Percentiles rank a stretch among this genome's conserved stretches.
phyloP scores from a whole-genome alignment of 2,888 invertebrate species.

The Caenorhabditis panamensis region DNA sequence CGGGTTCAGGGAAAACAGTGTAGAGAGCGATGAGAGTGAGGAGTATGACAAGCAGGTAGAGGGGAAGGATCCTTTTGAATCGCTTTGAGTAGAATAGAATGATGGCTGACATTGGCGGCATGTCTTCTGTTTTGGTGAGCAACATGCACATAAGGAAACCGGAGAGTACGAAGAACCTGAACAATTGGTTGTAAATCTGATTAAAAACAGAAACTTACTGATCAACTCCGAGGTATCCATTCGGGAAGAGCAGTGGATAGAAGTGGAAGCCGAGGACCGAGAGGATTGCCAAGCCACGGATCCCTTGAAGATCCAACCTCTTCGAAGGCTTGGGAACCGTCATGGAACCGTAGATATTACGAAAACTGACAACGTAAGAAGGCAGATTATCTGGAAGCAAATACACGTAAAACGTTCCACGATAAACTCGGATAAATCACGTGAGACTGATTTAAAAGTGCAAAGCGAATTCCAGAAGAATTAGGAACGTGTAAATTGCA shows the following conservation, averaged over 20 bases:
- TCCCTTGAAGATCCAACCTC: slow-evolving; percentile 53
- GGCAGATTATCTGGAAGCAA: no score
- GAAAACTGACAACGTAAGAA: no score
- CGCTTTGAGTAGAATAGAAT: slow-evolving; percentile 29
- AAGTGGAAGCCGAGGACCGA: slow-evolving; percentile 65
- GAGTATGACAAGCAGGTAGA: slow-evolving; percentile 32
- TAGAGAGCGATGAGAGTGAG: slow-evolving; percentile 21
- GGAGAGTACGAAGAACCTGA: slow-evolving; percentile 53
- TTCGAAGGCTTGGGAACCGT: not conserved
- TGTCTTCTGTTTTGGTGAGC: slow-evolving; percentile 21
- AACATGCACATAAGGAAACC: slow-evolving; percentile 53
- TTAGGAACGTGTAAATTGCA: no score
- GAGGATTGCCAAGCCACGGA: slow-evolving; percentile 60
- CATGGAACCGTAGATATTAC: no score
- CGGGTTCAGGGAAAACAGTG: slow-evolving; percentile 24
- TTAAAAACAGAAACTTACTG: slow-evolving; percentile 39
- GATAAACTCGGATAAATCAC: no score
- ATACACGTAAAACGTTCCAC: no score
- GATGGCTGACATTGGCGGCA: slow-evolving; percentile 3
- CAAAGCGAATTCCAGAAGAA: no score
- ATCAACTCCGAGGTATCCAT: slow-evolving; percentile 68
- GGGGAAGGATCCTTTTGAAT: slow-evolving; percentile 46
- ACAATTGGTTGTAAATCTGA: no score
- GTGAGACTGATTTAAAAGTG: no score
- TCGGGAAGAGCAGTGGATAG: slow-evolving; percentile 53